A percentile compares a stretch with the other conserved stretches of the same genome.
phyloP scores from a whole-genome alignment of 2,888 invertebrate genomes.

The Beris chalybata region DNA sequence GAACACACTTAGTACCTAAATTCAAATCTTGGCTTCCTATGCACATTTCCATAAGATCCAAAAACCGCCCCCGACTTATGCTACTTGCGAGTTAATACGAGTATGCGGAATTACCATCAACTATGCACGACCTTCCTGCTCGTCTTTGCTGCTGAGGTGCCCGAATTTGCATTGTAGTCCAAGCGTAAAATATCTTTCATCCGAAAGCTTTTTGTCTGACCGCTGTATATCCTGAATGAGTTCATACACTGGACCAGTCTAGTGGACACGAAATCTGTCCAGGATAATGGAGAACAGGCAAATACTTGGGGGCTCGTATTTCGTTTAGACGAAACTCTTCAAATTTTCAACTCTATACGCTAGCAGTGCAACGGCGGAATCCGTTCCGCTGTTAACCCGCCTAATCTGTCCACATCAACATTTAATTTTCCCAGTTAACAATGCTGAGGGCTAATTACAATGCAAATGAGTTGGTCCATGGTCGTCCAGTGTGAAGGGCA shows the following conservation, averaged over 20 bases:
- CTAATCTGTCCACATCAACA: constrained; percentile 28
- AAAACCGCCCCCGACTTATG: constrained; percentile 11
- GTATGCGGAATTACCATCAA: constrained; percentile 22
- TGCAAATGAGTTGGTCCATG: constrained; percentile 22
- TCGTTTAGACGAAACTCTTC: no score
- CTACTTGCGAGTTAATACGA: constrained; percentile 30
- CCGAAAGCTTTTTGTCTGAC: constrained; percentile 24
- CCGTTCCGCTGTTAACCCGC: constrained; percentile 24
- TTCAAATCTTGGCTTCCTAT: no score
- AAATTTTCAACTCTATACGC: no score
- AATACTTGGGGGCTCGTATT: background rate
- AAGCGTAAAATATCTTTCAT: constrained; percentile 23
- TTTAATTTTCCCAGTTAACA: constrained; percentile 29
- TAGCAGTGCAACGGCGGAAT: background rate
- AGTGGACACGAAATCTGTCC: constrained; percentile 1
- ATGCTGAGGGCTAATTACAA: constrained; percentile 31
- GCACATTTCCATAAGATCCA: no score
- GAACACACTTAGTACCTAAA: no score
- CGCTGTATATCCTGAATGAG: constrained; percentile 19
- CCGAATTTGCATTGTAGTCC: constrained; percentile 26
- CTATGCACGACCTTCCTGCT: constrained; percentile 26
- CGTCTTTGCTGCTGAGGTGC: constrained; percentile 7
- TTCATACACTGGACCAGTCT: constrained; percentile 14
- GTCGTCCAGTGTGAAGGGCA: no score
- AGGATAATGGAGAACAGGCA: constrained; percentile 12